Evolutionary conservation across 2,888 invertebrate genomes (phyloP), one percentile per base, ranked within the genome.

Genomic region (Cylindroiulus punctatus): DNA sequence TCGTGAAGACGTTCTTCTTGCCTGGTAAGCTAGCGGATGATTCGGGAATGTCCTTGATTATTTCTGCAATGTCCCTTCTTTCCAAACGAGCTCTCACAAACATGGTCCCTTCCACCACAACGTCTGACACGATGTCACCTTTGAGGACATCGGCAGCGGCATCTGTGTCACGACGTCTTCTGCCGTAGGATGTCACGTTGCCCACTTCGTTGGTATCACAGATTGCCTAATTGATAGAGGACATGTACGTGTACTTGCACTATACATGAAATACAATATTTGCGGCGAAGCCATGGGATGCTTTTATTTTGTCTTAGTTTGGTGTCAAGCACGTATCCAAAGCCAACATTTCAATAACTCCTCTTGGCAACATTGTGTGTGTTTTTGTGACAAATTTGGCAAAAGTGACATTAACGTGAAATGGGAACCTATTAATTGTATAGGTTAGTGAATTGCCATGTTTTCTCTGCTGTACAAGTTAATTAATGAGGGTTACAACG

Each of bases 101-200:
- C 12, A 88, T 65, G 14, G 88, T 85, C 4, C 88, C 88, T 84
- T 88, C 88, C 88, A 88, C 88, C 19, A 88, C 88, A 40, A 88
- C 86, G 52, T 88, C 88, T 10, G 87, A 87, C 10, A 88, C 87
- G n/a, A 88, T 87, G 47, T 88, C 88, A 14, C 88, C 88, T 17
- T 76, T 22, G 19, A 76, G 81, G 8, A 36, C 19, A 2, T 87
- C 57, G 40, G 76, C 85, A 17, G 85, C 47, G 0, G 83, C 12
- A 3, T 81, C 1, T 22, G 85, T 87, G 17, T 57, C 44, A 17
- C 87, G 86, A 30, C 52, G 36, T 32, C 85, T 85, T 44, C 88
- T 57, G 0, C 88, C 88, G 30, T 86, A 88, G 12, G 88, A 88
- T 30, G 86, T 86, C 36, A 86, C 87, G 32, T 87, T 82, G 19